These are phyloP conservation scores for Agrilus cyanescens DNA, from an alignment of 2,888 invertebrate genomes.

Conservation along the genomic window DNA sequence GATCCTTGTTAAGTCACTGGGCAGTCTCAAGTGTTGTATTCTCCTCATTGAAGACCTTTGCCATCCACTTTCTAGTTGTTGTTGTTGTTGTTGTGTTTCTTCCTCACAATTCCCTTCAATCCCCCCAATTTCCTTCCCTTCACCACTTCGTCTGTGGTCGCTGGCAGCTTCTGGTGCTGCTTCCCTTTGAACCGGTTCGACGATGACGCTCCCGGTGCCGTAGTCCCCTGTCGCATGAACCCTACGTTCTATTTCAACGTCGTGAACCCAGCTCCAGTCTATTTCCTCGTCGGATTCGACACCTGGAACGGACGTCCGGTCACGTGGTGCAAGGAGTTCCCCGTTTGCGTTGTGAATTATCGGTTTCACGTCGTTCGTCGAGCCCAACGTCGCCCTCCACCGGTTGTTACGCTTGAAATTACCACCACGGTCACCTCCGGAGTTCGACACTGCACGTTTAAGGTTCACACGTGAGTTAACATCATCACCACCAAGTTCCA, in stretches of 20 bases:
- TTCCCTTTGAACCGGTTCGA: conserved; percentile 18
- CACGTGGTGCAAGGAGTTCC: conserved; percentile 6
- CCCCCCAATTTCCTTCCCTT: conserved; percentile 10
- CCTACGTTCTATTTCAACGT: conserved; percentile 21
- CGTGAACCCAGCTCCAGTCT: conserved; percentile 31
- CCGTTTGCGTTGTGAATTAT: conserved; percentile 14
- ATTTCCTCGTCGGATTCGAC: conserved; percentile 26
- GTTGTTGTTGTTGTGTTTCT: conserved; percentile 4
- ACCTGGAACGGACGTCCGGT: conserved; percentile 23
- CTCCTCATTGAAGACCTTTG: conserved; percentile 45
- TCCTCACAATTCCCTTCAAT: too few species aligned
- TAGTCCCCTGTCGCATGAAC: conserved; percentile 26
- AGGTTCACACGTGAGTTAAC: not conserved
- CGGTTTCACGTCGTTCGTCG: conserved; percentile 15
- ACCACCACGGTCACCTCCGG: conserved; percentile 2
- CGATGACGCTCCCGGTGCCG: conserved; percentile 28
- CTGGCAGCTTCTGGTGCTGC: conserved; percentile 6
- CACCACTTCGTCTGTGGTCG: conserved; percentile 10
- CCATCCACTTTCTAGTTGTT: conserved; percentile 32
- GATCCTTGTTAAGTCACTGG: conserved; percentile 22
- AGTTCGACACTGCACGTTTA: conserved; percentile 5
- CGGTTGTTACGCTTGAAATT: conserved; percentile 13
- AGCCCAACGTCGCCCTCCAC: conserved; percentile 16
- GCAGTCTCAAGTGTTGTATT: conserved; percentile 39
- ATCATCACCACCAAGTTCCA: conserved; percentile 29